phyloP scores from a whole-genome alignment of 2,113 vertebrate genomes.

The Climacteris rufus region DNA sequence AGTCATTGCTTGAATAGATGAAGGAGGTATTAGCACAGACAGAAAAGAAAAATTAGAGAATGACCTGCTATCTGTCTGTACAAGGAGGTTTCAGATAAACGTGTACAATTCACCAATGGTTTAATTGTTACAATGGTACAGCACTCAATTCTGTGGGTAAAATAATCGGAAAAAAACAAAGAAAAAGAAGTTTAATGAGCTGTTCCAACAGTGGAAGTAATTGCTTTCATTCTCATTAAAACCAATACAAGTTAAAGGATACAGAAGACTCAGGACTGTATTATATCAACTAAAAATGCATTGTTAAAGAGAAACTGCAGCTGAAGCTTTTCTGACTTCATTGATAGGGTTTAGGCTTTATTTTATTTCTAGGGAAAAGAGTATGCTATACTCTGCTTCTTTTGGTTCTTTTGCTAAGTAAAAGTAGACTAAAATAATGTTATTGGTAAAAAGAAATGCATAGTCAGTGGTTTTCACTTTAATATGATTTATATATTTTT shows the following conservation, averaged over 20 bases:
- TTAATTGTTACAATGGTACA: constrained; percentile 7
- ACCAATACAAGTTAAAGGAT: neutral
- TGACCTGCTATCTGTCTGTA: neutral
- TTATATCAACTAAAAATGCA: neutral
- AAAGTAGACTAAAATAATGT: neutral
- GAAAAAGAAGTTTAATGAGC: neutral
- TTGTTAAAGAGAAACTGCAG: neutral
- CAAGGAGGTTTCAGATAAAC: neutral
- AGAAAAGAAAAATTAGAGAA: constrained; percentile 19
- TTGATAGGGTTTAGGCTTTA: neutral
- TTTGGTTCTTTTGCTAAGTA: neutral
- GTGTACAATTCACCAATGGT: neutral
- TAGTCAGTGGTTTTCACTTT: neutral
- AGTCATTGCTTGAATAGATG: constrained; percentile 2
- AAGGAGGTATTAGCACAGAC: neutral
- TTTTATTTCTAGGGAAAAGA: neutral
- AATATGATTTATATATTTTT: neutral
- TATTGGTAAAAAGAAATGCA: neutral
- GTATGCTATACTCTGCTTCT: neutral
- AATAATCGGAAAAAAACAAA: neutral
- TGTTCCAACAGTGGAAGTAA: neutral
- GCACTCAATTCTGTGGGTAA: neutral
- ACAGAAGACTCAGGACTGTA: neutral
- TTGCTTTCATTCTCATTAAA: constrained; percentile 35
- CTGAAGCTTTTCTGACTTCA: neutral